Evolutionary conservation across 2,113 vertebrate genomes (phyloP).

Genomic region (Smithornis capensis): DNA sequence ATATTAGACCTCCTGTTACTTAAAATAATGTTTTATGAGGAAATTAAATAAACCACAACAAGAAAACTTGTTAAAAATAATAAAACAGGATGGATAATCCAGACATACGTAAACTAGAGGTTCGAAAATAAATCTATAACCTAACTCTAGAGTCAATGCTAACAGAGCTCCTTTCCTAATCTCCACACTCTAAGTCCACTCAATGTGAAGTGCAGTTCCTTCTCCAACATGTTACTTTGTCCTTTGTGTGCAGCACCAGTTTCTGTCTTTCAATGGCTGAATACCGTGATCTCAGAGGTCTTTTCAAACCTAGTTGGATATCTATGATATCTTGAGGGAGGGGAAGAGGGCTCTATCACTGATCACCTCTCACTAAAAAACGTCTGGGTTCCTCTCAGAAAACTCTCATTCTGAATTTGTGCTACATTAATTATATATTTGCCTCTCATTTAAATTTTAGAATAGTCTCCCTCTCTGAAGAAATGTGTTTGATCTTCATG

Average conservation of each 20-base stretch:
- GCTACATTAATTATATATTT: not conserved
- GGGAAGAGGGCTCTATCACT: not conserved
- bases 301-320: not conserved
- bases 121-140: not conserved
- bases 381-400: not conserved
- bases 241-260: not conserved
- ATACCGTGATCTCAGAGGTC: not conserved
- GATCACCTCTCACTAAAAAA: not conserved
- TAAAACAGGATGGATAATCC: not conserved
- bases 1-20: not conserved
- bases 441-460: not conserved
- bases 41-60: not conserved
- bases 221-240: not conserved
- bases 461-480: not conserved
- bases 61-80: not conserved
- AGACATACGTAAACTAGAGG: not conserved
- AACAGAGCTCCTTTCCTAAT: not conserved
- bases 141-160: not conserved
- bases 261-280: not conserved
- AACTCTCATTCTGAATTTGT: not conserved
- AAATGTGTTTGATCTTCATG: fast-evolving
- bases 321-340: not conserved
- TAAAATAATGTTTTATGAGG: not conserved
- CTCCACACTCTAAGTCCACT: not conserved
- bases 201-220: not conserved